phyloP scores from a whole-genome alignment of 2,797 vertebrate genomes.

The Acestrorhynchus altus region DNA sequence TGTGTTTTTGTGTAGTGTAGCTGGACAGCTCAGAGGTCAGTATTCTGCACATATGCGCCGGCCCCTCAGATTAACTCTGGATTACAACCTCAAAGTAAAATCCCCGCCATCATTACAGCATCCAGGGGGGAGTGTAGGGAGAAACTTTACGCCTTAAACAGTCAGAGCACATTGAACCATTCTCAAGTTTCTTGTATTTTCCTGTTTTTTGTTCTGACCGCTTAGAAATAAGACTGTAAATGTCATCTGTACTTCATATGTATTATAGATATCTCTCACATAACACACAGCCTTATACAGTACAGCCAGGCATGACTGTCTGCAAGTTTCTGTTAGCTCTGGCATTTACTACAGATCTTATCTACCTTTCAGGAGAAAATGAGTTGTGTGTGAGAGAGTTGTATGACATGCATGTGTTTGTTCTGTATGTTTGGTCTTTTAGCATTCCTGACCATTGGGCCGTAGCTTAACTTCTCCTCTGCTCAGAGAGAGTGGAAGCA shows the following conservation, averaged over 20 bases:
- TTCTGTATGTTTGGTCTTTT: not conserved
- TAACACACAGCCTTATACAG: not conserved
- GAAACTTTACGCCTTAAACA: not conserved
- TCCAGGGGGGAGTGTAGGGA: not conserved
- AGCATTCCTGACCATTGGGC: constrained; percentile 26
- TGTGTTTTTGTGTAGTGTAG: not conserved
- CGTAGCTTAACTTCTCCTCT: not conserved
- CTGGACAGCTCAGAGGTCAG: not conserved
- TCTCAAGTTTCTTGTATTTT: constrained; percentile 10
- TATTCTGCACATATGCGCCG: not conserved
- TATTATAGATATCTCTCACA: not conserved
- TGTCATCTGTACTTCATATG: not conserved
- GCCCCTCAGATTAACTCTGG: constrained; percentile 17
- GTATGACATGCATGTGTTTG: not conserved
- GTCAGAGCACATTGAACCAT: constrained; percentile 2
- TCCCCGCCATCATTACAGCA: not conserved
- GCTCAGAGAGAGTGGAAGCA: not conserved
- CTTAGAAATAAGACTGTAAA: not conserved
- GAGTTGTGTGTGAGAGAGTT: not conserved
- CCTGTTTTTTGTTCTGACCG: not conserved
- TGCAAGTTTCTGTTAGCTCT: not conserved
- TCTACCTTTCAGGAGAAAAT: not conserved
- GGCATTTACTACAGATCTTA: not conserved
- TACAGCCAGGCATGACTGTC: not conserved
- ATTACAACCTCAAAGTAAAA: constrained; percentile 16